Evolutionary conservation across 2,797 vertebrate genomes (phyloP), one percentile per base, ranked within the genome.

Genomic region (Harpagifer antarcticus): DNA sequence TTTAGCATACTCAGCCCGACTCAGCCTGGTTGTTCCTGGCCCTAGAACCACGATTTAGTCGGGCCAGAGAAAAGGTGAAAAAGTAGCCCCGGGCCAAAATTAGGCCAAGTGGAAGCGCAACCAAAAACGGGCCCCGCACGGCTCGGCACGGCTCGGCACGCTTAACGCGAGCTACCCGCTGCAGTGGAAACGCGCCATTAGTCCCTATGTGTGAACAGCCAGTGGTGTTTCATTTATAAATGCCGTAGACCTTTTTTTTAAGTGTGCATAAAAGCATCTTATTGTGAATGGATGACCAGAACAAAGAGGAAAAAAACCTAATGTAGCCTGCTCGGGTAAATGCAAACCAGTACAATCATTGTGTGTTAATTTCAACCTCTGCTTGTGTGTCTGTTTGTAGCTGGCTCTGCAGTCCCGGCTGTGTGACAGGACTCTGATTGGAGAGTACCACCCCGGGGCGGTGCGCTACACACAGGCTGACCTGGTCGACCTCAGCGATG

Each of bases 381-480:
- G 66, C 61, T 13, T 78, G 23, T 74, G 45, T 58, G 9, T 75
- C 11, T 78, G 55, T 78, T 75, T 69, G 57, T 79, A 94, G 94
- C 90, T 96, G 93, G 94, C 95, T 88, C 95, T 96, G 90, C 96
- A 92, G 92, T 95, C 94, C 19, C 92, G 92, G 40, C 83, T 94
- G 86, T 92, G 90, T 84, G 95, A 95, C 95, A 87, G 90, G 88
- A 96, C 94, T 56, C 91, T 85, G 81, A 94, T 95, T 59, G 91
- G 93, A 86, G 94, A 96, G 90, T 96, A 95, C 90, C 93, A 95
- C 90, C 88, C 92, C 3, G 90, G 91, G 75, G 84, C 93, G 0
- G 74, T 88, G 78, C 95, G 88, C 89, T 92, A 95, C 91, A 83
- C 81, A 59, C 88, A 90, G 73, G 91, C 91, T 70, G 85, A 94